Evolutionary conservation across 1,140 invertebrate genomes (phyloP).

Genomic region (Limonius californicus): DNA sequence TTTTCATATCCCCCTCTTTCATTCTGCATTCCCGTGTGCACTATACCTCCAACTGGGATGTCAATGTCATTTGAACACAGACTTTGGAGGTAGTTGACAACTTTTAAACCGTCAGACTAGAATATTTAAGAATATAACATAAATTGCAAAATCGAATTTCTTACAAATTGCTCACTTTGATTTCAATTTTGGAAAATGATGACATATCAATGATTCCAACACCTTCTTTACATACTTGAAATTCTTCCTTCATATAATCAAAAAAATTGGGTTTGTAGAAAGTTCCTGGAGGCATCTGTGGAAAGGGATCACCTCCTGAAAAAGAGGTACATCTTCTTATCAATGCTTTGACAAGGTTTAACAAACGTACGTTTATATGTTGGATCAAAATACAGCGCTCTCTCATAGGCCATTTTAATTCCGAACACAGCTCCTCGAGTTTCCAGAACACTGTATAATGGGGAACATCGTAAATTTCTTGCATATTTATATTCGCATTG

Average conservation of each 20-base stretch:
- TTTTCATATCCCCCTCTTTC: slow-evolving; percentile 76
- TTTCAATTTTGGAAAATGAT: slow-evolving; percentile 79
- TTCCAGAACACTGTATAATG: slow-evolving; percentile 73
- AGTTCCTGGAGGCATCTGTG: slow-evolving; percentile 55
- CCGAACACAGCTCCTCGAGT: slow-evolving; percentile 74
- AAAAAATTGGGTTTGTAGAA: slow-evolving; percentile 77
- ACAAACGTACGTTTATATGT: slow-evolving; percentile 47
- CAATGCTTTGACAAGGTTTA: too few species aligned
- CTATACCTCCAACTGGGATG: slow-evolving; percentile 66
- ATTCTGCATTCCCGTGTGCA: slow-evolving; percentile 82
- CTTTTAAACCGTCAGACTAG: slow-evolving; percentile 59
- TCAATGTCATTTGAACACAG: slow-evolving; percentile 76
- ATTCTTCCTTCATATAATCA: slow-evolving; percentile 70
- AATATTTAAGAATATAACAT: not conserved
- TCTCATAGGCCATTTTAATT: slow-evolving; percentile 83
- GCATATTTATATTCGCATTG: slow-evolving; percentile 63
- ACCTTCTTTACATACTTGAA: slow-evolving; percentile 71
- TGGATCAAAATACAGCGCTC: slow-evolving; percentile 62
- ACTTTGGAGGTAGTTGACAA: slow-evolving; percentile 66
- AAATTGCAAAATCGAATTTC: not conserved
- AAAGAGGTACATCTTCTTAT: too few species aligned
- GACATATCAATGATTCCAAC: slow-evolving; percentile 83
- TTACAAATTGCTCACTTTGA: slow-evolving; percentile 59
- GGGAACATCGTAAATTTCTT: slow-evolving; percentile 70
- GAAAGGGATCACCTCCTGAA: slow-evolving; percentile 47